Percentiles rank a stretch among this genome's conserved stretches.
phyloP scores from a whole-genome alignment of 2,797 vertebrate genomes.

The Alcedo quadribrachys region DNA sequence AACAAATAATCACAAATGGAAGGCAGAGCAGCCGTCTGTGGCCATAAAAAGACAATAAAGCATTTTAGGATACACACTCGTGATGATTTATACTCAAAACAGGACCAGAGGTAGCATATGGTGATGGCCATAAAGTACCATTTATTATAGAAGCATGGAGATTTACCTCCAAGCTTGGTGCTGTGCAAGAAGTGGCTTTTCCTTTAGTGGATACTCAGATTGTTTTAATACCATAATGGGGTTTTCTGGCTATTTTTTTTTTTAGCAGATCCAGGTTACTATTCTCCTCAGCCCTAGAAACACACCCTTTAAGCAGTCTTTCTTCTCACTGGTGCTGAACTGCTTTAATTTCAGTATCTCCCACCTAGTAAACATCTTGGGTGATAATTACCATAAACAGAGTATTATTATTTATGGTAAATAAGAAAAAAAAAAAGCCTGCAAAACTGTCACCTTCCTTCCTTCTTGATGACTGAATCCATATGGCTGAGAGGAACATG shows the following conservation, averaged over 20 bases:
- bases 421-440: neutral
- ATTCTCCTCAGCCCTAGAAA: neutral
- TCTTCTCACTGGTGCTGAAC: neutral
- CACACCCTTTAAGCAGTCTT: neutral
- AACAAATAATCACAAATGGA: constrained; percentile 69
- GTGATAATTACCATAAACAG: neutral
- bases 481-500: neutral
- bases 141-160: constrained; percentile 45
- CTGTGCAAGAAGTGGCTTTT: neutral
- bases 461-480: neutral
- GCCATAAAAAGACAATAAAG: constrained; percentile 63
- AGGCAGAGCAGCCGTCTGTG: constrained; percentile 37
- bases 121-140: neutral
- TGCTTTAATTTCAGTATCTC: neutral
- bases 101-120: constrained; percentile 56
- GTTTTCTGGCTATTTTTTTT: neutral
- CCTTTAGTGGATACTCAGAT: neutral
- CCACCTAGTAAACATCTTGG: neutral
- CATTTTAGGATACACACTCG: constrained; percentile 49
- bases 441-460: neutral
- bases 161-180: constrained; percentile 14
- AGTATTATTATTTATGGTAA: neutral
- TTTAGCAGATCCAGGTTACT: neutral
- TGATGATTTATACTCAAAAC: constrained; percentile 65
- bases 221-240: neutral